phyloP scores from a whole-genome alignment of 2,888 invertebrate species.

The Xestoiulus laeticollis region DNA sequence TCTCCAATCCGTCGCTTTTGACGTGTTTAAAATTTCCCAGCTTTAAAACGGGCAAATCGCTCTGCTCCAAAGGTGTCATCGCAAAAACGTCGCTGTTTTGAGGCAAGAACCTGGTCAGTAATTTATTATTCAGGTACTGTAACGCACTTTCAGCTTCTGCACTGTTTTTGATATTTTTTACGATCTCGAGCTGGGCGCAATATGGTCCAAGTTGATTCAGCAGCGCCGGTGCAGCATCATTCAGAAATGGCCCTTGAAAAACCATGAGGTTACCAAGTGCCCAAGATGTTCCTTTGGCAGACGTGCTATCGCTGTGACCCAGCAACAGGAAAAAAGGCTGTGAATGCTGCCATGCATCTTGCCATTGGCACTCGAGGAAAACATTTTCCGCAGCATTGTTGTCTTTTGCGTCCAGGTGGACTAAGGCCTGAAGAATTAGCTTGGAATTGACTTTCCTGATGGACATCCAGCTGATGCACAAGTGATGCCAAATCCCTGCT shows the following conservation, averaged over 20 bases:
- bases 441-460: background rate
- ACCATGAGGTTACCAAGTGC: background rate
- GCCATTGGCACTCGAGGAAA: slow-evolving; percentile 29
- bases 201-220: background rate
- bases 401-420: background rate
- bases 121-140: background rate
- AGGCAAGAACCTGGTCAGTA: slow-evolving; percentile 14
- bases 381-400: background rate
- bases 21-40: background rate
- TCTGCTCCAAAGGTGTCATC: background rate
- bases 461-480: slow-evolving; percentile 39
- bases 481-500: background rate
- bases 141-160: background rate
- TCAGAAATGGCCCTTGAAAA: slow-evolving; percentile 12
- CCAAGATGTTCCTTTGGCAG: background rate
- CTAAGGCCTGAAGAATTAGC: too few relatives aligned
- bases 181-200: slow-evolving; percentile 39
- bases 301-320: background rate
- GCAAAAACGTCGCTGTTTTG: background rate
- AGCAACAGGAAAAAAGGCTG: background rate
- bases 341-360: background rate
- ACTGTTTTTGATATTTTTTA: background rate
- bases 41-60: background rate
- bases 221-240: background rate
- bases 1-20: background rate